phyloP scores from a whole-genome alignment of 2,113 vertebrate species.

The Echinops telfairi region DNA sequence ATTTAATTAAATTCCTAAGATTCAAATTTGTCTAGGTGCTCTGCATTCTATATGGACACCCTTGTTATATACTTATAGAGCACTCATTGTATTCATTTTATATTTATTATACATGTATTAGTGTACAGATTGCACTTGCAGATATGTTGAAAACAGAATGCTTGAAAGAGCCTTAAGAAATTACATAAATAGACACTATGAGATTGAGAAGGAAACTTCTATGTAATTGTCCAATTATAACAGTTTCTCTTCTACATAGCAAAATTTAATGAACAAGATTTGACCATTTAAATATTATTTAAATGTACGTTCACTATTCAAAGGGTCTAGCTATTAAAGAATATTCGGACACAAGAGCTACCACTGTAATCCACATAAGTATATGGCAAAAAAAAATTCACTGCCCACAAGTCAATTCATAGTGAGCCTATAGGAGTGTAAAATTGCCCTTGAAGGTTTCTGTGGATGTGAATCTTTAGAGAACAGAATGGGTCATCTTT shows the following conservation, averaged over 20 bases:
- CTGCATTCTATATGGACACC: background rate
- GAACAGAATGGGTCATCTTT: too few relatives aligned
- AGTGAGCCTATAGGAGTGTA: too few relatives aligned
- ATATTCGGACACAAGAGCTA: background rate
- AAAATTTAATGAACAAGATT: background rate
- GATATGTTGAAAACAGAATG: background rate
- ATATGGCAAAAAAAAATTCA: background rate
- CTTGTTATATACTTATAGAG: background rate
- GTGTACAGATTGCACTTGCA: background rate
- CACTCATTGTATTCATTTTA: background rate
- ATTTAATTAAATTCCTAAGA: background rate
- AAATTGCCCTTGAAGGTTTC: too few relatives aligned
- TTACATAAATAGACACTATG: background rate
- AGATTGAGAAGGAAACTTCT: background rate
- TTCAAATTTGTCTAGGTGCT: background rate
- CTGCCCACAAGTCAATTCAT: too few relatives aligned
- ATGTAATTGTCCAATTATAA: background rate
- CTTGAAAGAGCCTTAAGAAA: background rate
- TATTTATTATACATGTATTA: background rate
- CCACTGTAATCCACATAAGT: background rate
- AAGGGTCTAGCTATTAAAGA: background rate
- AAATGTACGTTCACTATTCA: background rate
- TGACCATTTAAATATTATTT: conserved; percentile 24
- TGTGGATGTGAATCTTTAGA: too few relatives aligned
- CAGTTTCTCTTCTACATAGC: background rate